These are phyloP conservation scores for Dicrurus megarhynchus DNA, from an alignment of 2,113 vertebrate species.

Conservation along the genomic window DNA sequence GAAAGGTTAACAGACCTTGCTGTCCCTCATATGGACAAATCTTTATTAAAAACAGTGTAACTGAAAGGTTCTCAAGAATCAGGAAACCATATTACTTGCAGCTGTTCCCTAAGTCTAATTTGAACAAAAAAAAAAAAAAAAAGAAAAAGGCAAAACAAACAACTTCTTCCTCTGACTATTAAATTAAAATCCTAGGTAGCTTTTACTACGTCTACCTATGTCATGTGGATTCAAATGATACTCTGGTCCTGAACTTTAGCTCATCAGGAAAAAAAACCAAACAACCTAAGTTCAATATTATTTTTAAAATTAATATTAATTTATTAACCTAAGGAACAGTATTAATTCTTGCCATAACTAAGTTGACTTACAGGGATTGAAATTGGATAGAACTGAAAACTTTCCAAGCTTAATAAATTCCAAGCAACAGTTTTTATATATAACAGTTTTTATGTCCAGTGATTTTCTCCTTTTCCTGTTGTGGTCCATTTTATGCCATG, in stretches of 20 bases:
- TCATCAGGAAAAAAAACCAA: not conserved
- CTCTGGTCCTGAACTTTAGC: not conserved
- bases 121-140: not conserved
- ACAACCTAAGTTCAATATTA: not conserved
- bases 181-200: not conserved
- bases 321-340: not conserved
- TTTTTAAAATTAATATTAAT: not conserved
- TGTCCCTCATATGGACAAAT: constrained; percentile 48
- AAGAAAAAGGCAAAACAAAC: not conserved
- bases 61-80: constrained; percentile 37
- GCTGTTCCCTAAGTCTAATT: not conserved
- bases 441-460: not conserved
- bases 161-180: not conserved
- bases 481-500: not conserved
- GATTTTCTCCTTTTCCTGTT: not conserved
- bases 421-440: not conserved
- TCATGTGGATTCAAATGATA: not conserved
- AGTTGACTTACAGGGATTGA: not conserved
- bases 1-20: constrained; percentile 63
- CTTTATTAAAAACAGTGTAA: constrained; percentile 40
- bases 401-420: not conserved
- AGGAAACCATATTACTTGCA: constrained; percentile 25
- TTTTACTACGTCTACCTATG: not conserved
- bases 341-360: not conserved
- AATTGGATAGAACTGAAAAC: not conserved